Conservation (phyloP, 2,797 vertebrate species). For the Trematomus bernacchii region DNA sequence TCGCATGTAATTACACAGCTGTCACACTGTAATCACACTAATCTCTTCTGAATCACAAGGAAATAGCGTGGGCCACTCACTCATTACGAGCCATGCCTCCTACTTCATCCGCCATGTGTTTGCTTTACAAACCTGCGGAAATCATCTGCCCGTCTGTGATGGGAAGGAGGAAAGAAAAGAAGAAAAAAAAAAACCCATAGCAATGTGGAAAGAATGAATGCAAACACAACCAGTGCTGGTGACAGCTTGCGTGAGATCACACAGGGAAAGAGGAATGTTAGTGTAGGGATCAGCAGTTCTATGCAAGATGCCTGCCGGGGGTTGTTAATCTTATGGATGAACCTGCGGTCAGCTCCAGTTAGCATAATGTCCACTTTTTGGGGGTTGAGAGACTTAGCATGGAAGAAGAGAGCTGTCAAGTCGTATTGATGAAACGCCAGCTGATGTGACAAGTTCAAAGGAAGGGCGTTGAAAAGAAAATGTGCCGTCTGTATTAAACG, state of each 20-base stretch:
- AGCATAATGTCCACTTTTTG: constrained; percentile 37
- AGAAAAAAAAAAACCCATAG: background rate
- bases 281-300: constrained; percentile 36
- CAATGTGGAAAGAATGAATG: constrained; percentile 21
- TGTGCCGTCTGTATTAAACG: constrained; percentile 33
- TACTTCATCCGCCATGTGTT: constrained; percentile 53
- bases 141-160: constrained; percentile 54
- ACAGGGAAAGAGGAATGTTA: constrained; percentile 21
- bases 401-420: constrained; percentile 49
- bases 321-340: constrained; percentile 55
- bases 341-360: constrained; percentile 57
- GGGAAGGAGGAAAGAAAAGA: constrained; percentile 16
- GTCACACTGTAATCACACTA: constrained; percentile 76
- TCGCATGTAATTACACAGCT: constrained; percentile 79
- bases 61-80: constrained; percentile 62
- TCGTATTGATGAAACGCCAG: constrained; percentile 54
- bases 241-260: constrained; percentile 44
- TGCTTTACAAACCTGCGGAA: constrained; percentile 56
- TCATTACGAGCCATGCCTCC: constrained; percentile 65
- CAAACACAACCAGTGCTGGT: constrained; percentile 5
- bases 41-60: constrained; percentile 71
- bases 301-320: constrained; percentile 12
- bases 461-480: constrained; percentile 45
- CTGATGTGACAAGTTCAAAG: constrained; percentile 63
- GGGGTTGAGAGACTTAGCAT: constrained; percentile 28